These are phyloP conservation scores for Artibeus jamaicensis DNA, from an alignment of 2,797 vertebrate species.

Conservation along the genomic window DNA sequence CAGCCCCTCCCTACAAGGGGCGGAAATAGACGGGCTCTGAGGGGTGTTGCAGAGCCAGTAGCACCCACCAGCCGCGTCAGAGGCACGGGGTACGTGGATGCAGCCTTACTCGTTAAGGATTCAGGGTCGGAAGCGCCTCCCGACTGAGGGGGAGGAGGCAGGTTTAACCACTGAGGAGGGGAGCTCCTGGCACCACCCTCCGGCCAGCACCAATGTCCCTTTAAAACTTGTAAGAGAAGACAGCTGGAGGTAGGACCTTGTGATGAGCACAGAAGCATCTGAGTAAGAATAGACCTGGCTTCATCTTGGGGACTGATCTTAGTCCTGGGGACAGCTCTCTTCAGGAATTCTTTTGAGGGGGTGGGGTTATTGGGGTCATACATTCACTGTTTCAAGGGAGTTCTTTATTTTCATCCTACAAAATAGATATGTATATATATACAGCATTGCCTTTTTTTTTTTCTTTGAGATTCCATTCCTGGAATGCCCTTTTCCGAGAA, in stretches of 20 bases:
- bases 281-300: background rate
- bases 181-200: background rate
- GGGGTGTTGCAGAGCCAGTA: background rate
- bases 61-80: background rate
- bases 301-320: background rate
- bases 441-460: background rate
- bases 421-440: background rate
- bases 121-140: background rate
- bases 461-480: background rate
- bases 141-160: background rate
- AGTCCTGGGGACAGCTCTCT: background rate
- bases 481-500: background rate
- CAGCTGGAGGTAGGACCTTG: background rate
- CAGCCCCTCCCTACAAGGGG: background rate
- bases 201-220: background rate
- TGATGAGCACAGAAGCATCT: background rate
- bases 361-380: background rate
- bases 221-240: background rate
- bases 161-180: background rate
- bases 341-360: background rate
- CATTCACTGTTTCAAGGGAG: background rate
- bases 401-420: background rate
- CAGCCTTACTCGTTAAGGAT: background rate
- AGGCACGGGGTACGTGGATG: rapidly evolving
- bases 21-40: background rate